Base-by-base conservation (phyloP, 2,888 invertebrate species). In the Sarcophaga caerulescens region DNA sequence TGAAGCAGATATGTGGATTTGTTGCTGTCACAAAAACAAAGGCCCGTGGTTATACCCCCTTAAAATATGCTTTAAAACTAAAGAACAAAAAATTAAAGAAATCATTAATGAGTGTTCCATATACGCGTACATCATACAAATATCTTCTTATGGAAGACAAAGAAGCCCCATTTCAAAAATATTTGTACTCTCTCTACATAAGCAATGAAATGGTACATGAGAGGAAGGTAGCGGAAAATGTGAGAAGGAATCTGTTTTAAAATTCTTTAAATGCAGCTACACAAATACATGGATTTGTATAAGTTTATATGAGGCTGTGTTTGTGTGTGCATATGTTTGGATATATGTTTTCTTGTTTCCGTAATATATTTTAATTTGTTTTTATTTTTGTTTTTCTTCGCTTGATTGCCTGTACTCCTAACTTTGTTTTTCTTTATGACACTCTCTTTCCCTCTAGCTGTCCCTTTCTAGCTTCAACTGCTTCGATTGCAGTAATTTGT, bases 341-440 rank as follows among this genome's bases (percentile, higher is more conserved):
- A 63, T 10, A 77, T 12, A 66, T 63, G 78, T 81, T 78, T 74
- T 60, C 69, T 60, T 35, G 59, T 59, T 45, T 57, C 19, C 78
- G 59, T 81, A 62, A 76, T 70, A 57, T 73, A 57, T 85, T 78
- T 82, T 85, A 82, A 85, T 85, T 85, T 85, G 44, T 81, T 73
- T 66, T 35, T 35, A 35, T 35, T 35, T 35, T 70, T 76, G 65
- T 82, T 76, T 76, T 21, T 25, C 62, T 63, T 71, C 44, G 47
- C 68, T 10, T 57, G 76, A 65, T 65, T 60, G 44, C 4, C 21
- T 23, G 23, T 57, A 44, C 12, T 17, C 25, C n/a, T 23, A 73
- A 45, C 21, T 63, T 45, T 45, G 45, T 59, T 35, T 66, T 35
- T 35, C 35, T 35, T 10, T 35, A 35, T 35, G 10, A 25, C 60